These are phyloP conservation scores for Abrostola tripartita DNA, from an alignment of 2,888 invertebrate species.

Conservation along the genomic window DNA sequence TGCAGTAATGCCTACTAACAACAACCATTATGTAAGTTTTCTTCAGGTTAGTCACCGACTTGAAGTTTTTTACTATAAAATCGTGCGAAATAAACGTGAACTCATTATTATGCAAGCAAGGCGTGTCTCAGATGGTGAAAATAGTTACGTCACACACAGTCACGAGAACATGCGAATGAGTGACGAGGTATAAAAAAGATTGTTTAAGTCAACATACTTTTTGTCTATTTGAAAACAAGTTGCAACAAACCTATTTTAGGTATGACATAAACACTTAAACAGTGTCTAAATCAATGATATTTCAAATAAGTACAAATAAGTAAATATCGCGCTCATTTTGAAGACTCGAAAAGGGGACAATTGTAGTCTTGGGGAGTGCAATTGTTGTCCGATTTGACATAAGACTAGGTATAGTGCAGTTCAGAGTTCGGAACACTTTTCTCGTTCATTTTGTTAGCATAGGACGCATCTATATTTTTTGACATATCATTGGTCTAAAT, in stretches of 20 bases:
- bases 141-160: constrained; percentile 68
- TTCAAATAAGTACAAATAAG: no score
- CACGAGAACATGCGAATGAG: constrained; percentile 61
- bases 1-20: constrained; percentile 22
- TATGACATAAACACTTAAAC: no score
- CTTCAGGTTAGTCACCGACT: constrained; percentile 41
- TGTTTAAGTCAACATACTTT: constrained; percentile 40
- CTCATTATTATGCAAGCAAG: constrained; percentile 69
- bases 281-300: no score
- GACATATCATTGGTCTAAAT: no score
- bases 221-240: constrained; percentile 27
- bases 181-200: constrained; percentile 51
- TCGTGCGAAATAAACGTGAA: constrained; percentile 68
- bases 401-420: no score
- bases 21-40: constrained; percentile 56
- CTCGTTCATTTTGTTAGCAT: no score
- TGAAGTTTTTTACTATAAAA: constrained; percentile 60
- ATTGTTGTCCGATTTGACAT: no score
- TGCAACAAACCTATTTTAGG: constrained; percentile 8
- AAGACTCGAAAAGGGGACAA: no score
- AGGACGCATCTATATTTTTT: no score
- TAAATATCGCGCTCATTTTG: no score
- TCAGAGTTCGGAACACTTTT: no score
- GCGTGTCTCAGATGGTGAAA: constrained; percentile 65
- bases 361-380: no score